A percentile compares a stretch with the other conserved stretches of the same genome.
Conservation (phyloP, 2,113 vertebrate genomes). For the Rissa tridactyla region DNA sequence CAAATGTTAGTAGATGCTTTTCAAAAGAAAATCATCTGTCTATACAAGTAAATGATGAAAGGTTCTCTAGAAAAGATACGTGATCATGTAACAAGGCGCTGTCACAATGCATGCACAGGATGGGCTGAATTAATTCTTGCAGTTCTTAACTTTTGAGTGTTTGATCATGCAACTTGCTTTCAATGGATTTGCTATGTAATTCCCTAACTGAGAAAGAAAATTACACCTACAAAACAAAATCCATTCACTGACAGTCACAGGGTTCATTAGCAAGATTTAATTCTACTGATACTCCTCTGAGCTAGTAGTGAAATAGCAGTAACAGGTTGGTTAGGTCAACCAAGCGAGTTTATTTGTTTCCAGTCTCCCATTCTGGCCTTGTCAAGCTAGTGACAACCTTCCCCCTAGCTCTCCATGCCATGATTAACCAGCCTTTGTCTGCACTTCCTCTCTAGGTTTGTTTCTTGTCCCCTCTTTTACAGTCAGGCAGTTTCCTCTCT, state of each 20-base stretch:
- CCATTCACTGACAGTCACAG: background rate
- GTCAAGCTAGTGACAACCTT: background rate
- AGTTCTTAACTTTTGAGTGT: constrained; percentile 35
- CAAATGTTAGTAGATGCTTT: background rate
- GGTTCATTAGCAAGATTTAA: background rate
- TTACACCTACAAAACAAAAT: background rate
- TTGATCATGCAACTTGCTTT: constrained; percentile 1
- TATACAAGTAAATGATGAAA: background rate
- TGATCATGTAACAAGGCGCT: background rate
- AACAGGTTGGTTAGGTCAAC: background rate
- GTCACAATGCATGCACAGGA: background rate
- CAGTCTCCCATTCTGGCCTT: background rate
- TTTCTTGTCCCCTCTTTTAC: background rate
- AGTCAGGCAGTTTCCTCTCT: background rate
- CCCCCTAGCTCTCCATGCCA: background rate
- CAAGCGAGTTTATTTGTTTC: background rate
- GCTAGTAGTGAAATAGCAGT: background rate
- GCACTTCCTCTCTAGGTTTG: background rate
- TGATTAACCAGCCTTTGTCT: background rate
- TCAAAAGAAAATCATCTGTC: background rate
- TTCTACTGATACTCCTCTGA: background rate
- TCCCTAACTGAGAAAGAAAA: background rate
- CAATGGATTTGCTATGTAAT: background rate
- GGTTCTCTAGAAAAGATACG: background rate
- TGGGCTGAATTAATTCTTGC: constrained; percentile 59